phyloP scores from a whole-genome alignment of 1,140 invertebrate genomes.

The Melipona quadrifasciata region DNA sequence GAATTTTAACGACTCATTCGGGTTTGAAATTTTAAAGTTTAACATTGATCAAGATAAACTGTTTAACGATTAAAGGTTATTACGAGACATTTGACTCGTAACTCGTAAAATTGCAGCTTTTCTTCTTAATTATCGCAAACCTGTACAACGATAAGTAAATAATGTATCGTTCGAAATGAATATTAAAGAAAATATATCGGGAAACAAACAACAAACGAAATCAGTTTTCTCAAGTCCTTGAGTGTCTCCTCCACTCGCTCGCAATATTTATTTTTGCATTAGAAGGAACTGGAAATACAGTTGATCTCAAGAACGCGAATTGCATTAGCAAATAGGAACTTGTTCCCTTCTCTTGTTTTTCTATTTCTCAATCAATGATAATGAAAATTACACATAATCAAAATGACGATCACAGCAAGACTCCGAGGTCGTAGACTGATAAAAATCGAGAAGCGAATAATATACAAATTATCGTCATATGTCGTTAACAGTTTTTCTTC shows the following conservation, averaged over 20 bases:
- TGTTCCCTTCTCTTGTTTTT: neutral
- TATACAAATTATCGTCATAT: too few relatives aligned
- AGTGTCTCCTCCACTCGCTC: too few relatives aligned
- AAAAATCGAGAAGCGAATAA: neutral
- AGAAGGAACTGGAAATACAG: neutral
- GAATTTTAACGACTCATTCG: neutral
- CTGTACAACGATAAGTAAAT: neutral
- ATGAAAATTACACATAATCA: neutral
- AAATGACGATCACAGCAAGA: neutral
- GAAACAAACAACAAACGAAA: neutral
- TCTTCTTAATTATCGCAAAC: neutral
- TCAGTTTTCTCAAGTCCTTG: neutral
- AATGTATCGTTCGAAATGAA: neutral
- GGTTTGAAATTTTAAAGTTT: neutral
- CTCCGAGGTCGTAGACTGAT: neutral
- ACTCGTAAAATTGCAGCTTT: too few relatives aligned
- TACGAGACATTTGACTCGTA: neutral
- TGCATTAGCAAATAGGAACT: neutral
- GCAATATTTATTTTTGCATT: neutral
- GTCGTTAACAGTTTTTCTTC: neutral
- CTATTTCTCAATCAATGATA: neutral
- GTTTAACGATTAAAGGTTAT: neutral
- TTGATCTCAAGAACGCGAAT: neutral
- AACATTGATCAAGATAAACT: neutral
- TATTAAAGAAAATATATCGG: neutral